Conservation (phyloP, 2,113 vertebrate species). For the Aviceda subcristata region DNA sequence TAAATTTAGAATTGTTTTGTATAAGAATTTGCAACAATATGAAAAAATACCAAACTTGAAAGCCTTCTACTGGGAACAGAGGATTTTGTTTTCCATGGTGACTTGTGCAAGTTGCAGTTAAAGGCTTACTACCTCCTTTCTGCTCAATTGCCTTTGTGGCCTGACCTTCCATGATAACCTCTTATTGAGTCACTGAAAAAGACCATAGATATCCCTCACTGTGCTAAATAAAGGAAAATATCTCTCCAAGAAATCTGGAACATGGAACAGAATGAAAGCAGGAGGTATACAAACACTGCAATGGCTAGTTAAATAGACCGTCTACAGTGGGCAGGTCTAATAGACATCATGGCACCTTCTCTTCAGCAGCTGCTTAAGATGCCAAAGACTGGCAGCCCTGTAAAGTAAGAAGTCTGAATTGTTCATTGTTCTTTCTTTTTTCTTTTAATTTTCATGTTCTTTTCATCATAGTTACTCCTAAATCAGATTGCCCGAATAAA, state of each 20-base stretch:
- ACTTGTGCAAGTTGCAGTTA: neutral
- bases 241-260: conserved; percentile 25
- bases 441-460: neutral
- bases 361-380: neutral
- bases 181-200: neutral
- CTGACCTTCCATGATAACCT: neutral
- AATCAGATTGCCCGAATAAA: neutral
- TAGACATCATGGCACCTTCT: neutral
- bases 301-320: neutral
- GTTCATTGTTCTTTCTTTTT: neutral
- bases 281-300: neutral
- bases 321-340: neutral
- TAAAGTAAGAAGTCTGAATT: neutral
- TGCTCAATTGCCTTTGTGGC: neutral
- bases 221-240: conserved; percentile 14
- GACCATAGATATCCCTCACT: neutral
- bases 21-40: neutral
- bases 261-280: neutral
- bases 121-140: neutral
- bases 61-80: neutral
- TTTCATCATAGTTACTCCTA: neutral
- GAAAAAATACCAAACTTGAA: neutral
- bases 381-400: neutral
- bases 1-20: neutral
- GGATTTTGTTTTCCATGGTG: neutral